Evolutionary conservation across 2,797 vertebrate species (phyloP), one percentile per base, ranked within the genome.

Genomic region (Cacajao melanocephalus): DNA sequence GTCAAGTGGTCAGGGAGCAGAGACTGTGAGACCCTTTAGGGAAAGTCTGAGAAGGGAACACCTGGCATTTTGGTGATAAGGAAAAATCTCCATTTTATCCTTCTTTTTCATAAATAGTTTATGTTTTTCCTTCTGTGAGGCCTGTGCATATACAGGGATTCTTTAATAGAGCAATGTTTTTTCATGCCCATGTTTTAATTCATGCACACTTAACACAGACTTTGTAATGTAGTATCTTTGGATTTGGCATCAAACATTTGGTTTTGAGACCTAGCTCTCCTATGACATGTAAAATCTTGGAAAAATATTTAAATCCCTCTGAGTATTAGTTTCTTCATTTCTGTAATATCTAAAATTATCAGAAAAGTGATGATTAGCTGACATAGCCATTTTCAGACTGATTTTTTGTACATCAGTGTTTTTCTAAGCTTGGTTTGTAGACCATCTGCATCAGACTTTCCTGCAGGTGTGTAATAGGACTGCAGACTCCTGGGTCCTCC

Each of bases 141-240:
- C 46, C 48, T 2, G 3, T 55, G 15, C 15, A 9, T 13, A 12
- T 10, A 50, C 4, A 82, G 0, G 0, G 2, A 36, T 89, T 57
- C 58, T 83, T 72, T 76, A 58, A 46, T 41, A 30, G 1, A 46
- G 4, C 2, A 55, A 1, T 46, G 5, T 33, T 95, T 86, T 91
- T 89, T 52, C 39, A 50, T n/a, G 5, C 10, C 67, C 17, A 39
- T 24, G 30, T 48, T 94, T 91, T 75, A 44, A 55, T 58, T 76
- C 44, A 41, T 88, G 46, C 19, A 72, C 1, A 7, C 7, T 67
- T 61, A 48, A 57, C n/a, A 14, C 39, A 44, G 36, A 52, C 19
- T 83, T 67, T 58, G 46, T 64, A 55, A 58, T 4, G 4, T 72
- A 26, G 13, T 50, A n/a, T n/a, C 73, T 52, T 82, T 94, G 70